Base-by-base conservation (phyloP, 2,797 vertebrate species). In the Acipenser oxyrinchus region DNA sequence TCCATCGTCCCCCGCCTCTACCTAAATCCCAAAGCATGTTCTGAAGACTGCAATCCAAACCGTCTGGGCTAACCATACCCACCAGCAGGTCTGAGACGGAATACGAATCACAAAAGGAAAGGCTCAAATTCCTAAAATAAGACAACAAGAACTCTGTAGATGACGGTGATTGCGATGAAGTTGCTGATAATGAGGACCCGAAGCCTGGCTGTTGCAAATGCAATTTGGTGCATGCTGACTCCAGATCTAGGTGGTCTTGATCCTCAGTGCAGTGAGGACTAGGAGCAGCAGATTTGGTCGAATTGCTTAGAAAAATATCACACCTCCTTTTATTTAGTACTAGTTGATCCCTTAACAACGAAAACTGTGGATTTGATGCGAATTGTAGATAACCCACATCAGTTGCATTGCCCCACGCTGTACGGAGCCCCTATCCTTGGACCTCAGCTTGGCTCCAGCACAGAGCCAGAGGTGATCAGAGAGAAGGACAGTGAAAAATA, bases 21-120 rank as follows among this genome's bases (percentile, higher is more conserved):
- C 72, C 78, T 73, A 90, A 71, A 69, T 91, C 89, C 78, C 80
- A 83, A 82, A 87, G 82, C 75, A 92, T 83, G 79, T 81, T 86
- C 71, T 88, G 79, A 77, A 91, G 73, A 75, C 88, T 90, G 87
- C 91, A 93, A 82, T 92, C 89, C 75, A 93, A 78, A 71, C 89
- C 86, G 67, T 92, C 90, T 4, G 88, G 90, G 77, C 83, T 83
- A 68, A 85, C 83, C 91, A 91, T 91, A 73, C 90, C 90, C 70
- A 79, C 78, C 82, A 93, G 84, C 79, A 93, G 84, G 85, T 93
- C 91, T 82, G 90, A 89, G 79, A 89, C 79, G 11, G 87, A 87
- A 83, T 92, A 90, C 76, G 84, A 84, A 76, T 91, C 85, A 73
- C 91, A 93, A 83, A 93, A 93, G 67, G 91, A 85, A 77, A 92